Conservation (phyloP, 2,888 invertebrate genomes). For the Scaptomyza parva region DNA sequence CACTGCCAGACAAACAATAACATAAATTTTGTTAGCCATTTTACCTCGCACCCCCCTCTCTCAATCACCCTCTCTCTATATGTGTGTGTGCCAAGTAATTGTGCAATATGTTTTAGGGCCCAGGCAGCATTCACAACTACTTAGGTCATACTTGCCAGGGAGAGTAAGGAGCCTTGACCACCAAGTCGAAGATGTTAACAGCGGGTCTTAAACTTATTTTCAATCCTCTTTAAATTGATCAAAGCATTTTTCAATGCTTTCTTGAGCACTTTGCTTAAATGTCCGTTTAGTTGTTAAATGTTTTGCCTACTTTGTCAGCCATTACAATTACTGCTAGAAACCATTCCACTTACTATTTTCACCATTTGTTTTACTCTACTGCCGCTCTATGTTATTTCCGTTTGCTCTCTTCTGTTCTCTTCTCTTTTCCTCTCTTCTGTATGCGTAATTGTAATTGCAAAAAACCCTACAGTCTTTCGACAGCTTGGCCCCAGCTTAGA, state of each 20-base stretch:
- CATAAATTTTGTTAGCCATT: constrained; percentile 73
- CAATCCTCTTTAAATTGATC: not conserved
- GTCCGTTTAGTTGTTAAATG: constrained; percentile 59
- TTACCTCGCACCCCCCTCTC: constrained; percentile 16
- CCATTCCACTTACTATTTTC: constrained; percentile 31
- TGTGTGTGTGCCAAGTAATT: constrained; percentile 67
- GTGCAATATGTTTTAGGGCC: constrained; percentile 73
- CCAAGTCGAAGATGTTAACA: constrained; percentile 32
- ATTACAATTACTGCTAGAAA: constrained; percentile 59
- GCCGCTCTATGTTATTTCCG: constrained; percentile 41
- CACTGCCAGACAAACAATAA: constrained; percentile 76
- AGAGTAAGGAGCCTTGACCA: constrained; percentile 39
- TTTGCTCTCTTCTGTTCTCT: constrained; percentile 32
- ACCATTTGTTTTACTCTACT: constrained; percentile 23
- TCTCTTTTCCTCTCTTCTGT: constrained; percentile 32
- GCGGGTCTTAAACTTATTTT: no score
- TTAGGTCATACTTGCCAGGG: constrained; percentile 34
- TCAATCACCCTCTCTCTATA: constrained; percentile 18
- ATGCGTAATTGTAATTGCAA: constrained; percentile 76
- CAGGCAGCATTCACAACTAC: constrained; percentile 54
- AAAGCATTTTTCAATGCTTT: constrained; percentile 1
- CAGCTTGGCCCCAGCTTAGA: constrained; percentile 57
- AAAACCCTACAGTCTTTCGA: constrained; percentile 38
- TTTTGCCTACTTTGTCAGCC: constrained; percentile 65
- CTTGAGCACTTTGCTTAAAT: constrained; percentile 31